Evolutionary conservation across 37 sponge, comb jelly and placozoan species (phyloP), one percentile per base, ranked within the genome.

Genomic region (Mnemiopsis leidyi): DNA sequence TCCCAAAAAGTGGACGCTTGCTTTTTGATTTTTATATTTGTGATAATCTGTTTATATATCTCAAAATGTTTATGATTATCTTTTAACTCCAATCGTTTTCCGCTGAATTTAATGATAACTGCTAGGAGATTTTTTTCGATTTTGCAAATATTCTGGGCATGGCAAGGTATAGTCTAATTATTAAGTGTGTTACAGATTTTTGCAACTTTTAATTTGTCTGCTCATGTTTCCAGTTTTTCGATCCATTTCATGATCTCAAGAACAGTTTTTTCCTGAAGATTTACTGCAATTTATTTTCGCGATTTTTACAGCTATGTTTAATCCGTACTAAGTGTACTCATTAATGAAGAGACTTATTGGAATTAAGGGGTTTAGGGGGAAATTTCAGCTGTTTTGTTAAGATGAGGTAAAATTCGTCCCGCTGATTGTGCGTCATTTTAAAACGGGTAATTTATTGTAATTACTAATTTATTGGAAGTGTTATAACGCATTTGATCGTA

Each of bases 371-470:
- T n/a, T n/a, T n/a, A n/a, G n/a, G n/a, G n/a, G n/a, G n/a, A n/a
- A n/a, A n/a, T n/a, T n/a, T n/a, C n/a, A n/a, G n/a, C n/a, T 48
- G 61, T 48, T 48, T 48, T 48, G 61, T 13, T 48, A 48, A 13
- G 13, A 48, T 48, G 61, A 48, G 13, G 61, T 48, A 13, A 48
- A 48, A 18, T 48, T 13, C 61, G 61, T 18, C 61, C 61, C 13
- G 9, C 13, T 48, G 5, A 18, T 18, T 13, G 9, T 48, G 13
- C 5, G 61, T 48, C 61, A 48, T 48, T 48, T 48, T 48, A 48
- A 48, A 48, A 48, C n/a, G 79, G 79, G 36, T 77, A 77, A 77
- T 9, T 77, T 77, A 77, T 77, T 77, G 73, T 69, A 69, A 77
- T n/a, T n/a, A n/a, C n/a, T n/a, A n/a, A n/a, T 77, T 77, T 77